A percentile compares a stretch with the other conserved stretches of the same genome.
Evolutionary conservation across 2,113 vertebrate genomes (phyloP).

Genomic region (Pyxicephalus adspersus): DNA sequence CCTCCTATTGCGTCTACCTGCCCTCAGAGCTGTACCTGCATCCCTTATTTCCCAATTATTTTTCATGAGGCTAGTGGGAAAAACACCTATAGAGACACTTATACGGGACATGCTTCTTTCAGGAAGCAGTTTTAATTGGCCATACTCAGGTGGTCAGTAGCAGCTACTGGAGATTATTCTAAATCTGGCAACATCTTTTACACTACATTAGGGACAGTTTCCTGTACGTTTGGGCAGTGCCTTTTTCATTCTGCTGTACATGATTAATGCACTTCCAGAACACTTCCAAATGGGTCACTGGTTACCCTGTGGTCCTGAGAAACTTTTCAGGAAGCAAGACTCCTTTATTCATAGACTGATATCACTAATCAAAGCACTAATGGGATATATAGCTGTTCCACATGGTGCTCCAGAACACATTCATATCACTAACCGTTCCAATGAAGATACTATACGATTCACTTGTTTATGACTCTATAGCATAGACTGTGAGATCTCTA

Average conservation of each 20-base stretch:
- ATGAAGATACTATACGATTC: neutral
- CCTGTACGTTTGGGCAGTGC: neutral
- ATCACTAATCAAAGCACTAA: constrained; percentile 21
- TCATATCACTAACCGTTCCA: neutral
- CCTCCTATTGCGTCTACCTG: constrained; percentile 88
- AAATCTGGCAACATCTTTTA: no score
- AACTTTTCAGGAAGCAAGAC: neutral
- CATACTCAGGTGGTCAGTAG: constrained; percentile 86
- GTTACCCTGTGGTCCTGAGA: neutral
- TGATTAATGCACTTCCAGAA: constrained; percentile 47
- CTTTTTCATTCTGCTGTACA: neutral
- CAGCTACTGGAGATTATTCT: neutral
- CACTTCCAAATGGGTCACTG: neutral
- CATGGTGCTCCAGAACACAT: neutral
- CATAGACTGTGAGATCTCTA: constrained; percentile 31
- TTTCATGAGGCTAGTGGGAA: constrained; percentile 95
- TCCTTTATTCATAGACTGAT: neutral
- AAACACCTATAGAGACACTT: constrained; percentile 93
- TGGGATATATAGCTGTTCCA: neutral
- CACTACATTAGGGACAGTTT: neutral
- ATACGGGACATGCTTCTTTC: constrained; percentile 97
- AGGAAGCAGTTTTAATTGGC: constrained; percentile 94
- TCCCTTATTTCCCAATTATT: constrained; percentile 95
- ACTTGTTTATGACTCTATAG: neutral
- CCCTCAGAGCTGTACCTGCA: constrained; percentile 87